Conservation (phyloP, 2,797 vertebrate species). For the Caiman crocodilus region DNA sequence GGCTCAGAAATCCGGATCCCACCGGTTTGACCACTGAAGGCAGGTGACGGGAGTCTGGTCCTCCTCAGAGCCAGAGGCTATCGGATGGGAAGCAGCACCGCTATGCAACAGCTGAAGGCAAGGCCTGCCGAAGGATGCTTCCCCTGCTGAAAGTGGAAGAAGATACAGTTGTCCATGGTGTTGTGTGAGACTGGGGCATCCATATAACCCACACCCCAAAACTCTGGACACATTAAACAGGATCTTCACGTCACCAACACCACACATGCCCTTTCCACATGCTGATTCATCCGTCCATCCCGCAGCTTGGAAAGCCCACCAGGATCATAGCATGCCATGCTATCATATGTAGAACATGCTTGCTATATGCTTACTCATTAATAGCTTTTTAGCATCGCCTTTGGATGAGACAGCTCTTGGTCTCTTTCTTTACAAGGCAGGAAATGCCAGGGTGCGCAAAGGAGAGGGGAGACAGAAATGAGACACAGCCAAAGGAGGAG, state of each 20-base stretch:
- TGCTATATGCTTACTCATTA: fast-evolving
- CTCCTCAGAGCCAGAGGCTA: background rate
- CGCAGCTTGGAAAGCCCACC: background rate
- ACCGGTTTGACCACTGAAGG: background rate
- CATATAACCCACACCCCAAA: background rate
- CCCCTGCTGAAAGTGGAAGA: fast-evolving
- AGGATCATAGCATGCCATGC: fast-evolving
- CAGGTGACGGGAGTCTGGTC: background rate
- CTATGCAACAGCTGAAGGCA: background rate
- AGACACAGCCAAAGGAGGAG: background rate
- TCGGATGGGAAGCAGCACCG: fast-evolving
- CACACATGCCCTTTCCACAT: background rate
- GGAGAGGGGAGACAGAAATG: fast-evolving
- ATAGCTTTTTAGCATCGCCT: background rate
- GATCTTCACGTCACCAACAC: too few species aligned
- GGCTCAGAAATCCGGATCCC: too few species aligned
- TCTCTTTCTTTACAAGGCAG: background rate
- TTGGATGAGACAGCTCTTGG: background rate
- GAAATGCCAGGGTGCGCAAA: background rate
- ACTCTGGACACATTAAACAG: background rate
- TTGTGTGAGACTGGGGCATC: background rate
- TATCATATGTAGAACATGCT: fast-evolving
- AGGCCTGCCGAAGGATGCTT: background rate
- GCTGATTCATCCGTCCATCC: background rate
- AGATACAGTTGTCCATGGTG: background rate